A percentile compares a stretch with the other conserved stretches of the same genome.
Conservation (phyloP, 2,888 invertebrate genomes). For the Tetrapedia diversipes region DNA sequence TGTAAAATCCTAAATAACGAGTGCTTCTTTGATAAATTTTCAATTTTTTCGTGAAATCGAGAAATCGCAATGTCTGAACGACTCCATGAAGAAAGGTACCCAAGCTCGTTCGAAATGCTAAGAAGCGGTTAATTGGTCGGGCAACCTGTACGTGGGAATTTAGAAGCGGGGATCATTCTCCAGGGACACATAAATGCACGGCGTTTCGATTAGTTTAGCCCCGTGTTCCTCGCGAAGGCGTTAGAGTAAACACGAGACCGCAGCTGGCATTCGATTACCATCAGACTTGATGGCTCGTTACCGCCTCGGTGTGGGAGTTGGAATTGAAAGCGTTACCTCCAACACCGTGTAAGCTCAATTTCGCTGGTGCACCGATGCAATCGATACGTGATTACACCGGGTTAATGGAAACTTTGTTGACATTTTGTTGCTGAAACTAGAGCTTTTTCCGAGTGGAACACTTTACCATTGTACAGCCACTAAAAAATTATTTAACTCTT, state of each 20-base stretch:
- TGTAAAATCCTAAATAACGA: no score
- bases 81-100: no score
- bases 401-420: background rate
- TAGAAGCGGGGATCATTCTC: background rate
- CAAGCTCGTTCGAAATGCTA: no score
- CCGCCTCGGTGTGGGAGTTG: conserved; percentile 9
- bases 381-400: conserved; percentile 11
- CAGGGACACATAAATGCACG: background rate
- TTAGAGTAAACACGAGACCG: conserved; percentile 36
- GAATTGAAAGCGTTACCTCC: conserved; percentile 7
- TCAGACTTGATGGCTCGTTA: conserved; percentile 27
- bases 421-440: background rate
- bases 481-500: no score
- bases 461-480: no score
- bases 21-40: no score
- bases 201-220: conserved; percentile 22
- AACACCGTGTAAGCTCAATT: conserved; percentile 9
- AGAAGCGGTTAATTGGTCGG: no score
- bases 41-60: no score
- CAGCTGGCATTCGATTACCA: conserved; percentile 37
- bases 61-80: no score
- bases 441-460: background rate
- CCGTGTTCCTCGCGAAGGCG: conserved; percentile 19
- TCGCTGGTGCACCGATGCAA: background rate
- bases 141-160: background rate